Evolutionary conservation across 2,888 invertebrate genomes (phyloP), one percentile per base, ranked within the genome.

Genomic region (Parascotia fuliginaria): DNA sequence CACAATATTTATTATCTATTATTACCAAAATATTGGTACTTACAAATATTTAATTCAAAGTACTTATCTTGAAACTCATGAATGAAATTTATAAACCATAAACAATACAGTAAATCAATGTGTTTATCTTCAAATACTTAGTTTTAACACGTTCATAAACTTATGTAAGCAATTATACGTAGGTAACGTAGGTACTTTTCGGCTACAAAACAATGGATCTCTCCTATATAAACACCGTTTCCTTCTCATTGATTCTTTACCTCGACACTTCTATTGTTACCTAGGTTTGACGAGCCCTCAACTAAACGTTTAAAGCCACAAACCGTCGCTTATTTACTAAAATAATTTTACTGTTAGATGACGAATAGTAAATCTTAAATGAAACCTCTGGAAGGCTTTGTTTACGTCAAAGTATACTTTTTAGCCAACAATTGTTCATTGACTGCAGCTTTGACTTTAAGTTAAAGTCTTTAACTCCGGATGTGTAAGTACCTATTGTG

Each of bases 351-450:
- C 55, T 24, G 44, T 55, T 45, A 54, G 50, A 75, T 69, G 77
- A 73, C 77, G 69, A 62, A 73, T 74, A 47, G 74, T 83, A 83
- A 83, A 84, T 72, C 58, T 72, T 65, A 79, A 82, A 83, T 81
- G 79, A 76, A 81, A 76, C 68, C 59, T 66, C 65, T 70, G 70
- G 69, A 55, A 24, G 70, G 57, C 76, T 81, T 78, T 77, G 79
- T 75, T 62, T 59, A 49, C 53, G 52, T 60, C 70, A 67, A 79
- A 72, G 75, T 74, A 65, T 46, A 48, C 50, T 51, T 58, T 60
- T 58, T 50, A 51, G 47, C 48, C 66, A 77, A 86, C 84, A 86
- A 85, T 85, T 63, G 83, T 45, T 75, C 57, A 81, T 82, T 77
- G 59, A 55, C 46, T 58, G 28, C 31, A 37, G 12, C 31, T 38